Evolutionary conservation across 2,797 vertebrate genomes (phyloP), one percentile per base, ranked within the genome.

Genomic region (Spea hammondii): DNA sequence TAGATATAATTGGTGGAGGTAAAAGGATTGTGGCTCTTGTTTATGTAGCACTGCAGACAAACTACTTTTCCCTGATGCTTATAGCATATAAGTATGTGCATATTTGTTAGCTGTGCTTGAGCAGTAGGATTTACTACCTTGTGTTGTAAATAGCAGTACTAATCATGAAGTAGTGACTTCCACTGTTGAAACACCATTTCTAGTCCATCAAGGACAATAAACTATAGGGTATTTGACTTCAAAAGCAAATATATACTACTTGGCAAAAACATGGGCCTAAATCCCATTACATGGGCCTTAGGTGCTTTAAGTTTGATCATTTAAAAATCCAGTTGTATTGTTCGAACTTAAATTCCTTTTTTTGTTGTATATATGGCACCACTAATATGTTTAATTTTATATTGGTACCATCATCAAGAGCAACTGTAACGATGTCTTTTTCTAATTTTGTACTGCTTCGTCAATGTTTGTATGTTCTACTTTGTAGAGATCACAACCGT

Each of bases 401-500:
- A 80, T 68, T 60, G 62, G 57, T 74, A 79, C 9, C 44, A 11
- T 80, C 69, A 66, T 72, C 32, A 45, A 67, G 57, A 77, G 12
- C 67, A 79, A 60, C 9, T 65, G 11, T 55, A 65, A 55, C 14
- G 55, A 80, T 49, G 60, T 80, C 69, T 81, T 81, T 32, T 81
- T 77, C 74, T 77, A 81, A 77, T 81, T 81, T 81, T 81, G 74
- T 81, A 81, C 79, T 72, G 79, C 79, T 77, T 77, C 64, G 83
- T 88, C 87, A 89, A 88, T 0, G 54, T 91, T 91, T 92, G 89
- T 92, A 93, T 91, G 89, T 91, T 92, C 90, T 91, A 77, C 91
- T 90, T 88, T 88, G 85, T 87, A 90, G 88, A 86, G 86, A 7
- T 32, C 89, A 86, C 86, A 88, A 89, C 87, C 86, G 88, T 83